phyloP scores from a whole-genome alignment of 2,113 vertebrate genomes.

The Coryphaenoides rupestris region DNA sequence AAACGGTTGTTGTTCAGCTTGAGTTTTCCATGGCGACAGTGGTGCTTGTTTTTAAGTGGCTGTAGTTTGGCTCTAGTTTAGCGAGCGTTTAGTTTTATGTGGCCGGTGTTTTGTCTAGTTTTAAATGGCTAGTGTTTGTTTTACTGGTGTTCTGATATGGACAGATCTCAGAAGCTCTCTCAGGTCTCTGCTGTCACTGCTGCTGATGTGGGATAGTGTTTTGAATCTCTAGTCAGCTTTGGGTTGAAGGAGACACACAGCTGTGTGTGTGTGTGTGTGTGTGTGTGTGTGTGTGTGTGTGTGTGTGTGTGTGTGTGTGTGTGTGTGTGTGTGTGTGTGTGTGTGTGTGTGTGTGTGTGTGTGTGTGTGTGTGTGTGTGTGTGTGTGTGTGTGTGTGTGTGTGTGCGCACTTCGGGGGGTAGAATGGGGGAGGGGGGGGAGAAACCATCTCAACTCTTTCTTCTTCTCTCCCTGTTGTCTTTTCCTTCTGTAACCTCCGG shows the following conservation, averaged over 20 bases:
- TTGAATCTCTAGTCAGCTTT: conserved; percentile 3
- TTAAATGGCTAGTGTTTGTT: too few relatives aligned
- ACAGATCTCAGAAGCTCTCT: too few relatives aligned
- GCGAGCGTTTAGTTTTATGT: too few relatives aligned
- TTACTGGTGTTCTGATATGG: too few relatives aligned
- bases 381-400: conserved; percentile 3
- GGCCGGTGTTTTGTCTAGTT: too few relatives aligned
- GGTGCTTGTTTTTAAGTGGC: not conserved
- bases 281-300: too few relatives aligned
- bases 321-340: conserved; percentile 1
- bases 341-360: not conserved
- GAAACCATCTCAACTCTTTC: conserved; percentile 35
- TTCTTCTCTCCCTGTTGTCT: conserved; percentile 65
- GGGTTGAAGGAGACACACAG: conserved; percentile 7
- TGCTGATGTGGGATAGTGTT: too few relatives aligned
- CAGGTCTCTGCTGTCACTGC: too few relatives aligned
- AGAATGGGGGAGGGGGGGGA: not conserved
- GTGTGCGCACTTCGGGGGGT: not conserved
- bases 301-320: conserved; percentile 1
- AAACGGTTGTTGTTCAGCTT: not conserved
- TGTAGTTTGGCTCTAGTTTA: too few relatives aligned
- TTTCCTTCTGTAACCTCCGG: conserved; percentile 58
- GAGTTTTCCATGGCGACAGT: not conserved
- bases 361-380: not conserved
- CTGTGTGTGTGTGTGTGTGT: conserved; percentile 1